Conservation (phyloP, 1,140 invertebrate genomes). For the Zaprionus taronus region DNA sequence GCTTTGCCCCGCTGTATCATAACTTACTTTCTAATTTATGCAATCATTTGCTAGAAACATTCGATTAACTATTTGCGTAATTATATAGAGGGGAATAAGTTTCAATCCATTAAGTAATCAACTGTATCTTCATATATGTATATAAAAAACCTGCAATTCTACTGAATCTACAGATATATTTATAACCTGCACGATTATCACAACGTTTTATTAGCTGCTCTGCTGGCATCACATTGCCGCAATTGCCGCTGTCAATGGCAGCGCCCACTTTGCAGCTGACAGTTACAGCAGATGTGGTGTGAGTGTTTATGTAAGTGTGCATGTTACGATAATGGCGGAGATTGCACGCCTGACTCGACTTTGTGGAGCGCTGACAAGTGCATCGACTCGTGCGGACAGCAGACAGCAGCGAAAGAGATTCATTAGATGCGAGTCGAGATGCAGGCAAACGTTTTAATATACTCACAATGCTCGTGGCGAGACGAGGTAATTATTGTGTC, state of each 20-base stretch:
- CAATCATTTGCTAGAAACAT: too few relatives aligned
- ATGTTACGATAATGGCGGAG: conserved; percentile 51
- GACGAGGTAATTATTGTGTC: conserved; percentile 9
- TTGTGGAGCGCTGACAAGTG: conserved; percentile 22
- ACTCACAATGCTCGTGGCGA: conserved; percentile 39
- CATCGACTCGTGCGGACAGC: conserved; percentile 31
- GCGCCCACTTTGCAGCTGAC: conserved; percentile 45
- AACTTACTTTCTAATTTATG: too few relatives aligned
- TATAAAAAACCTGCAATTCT: not conserved
- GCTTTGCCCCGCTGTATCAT: too few relatives aligned
- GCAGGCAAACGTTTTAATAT: conserved; percentile 61
- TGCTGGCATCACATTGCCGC: conserved; percentile 46
- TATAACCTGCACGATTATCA: not conserved
- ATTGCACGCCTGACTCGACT: conserved; percentile 19
- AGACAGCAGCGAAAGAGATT: conserved; percentile 58
- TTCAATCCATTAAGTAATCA: too few relatives aligned
- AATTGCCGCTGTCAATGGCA: conserved; percentile 36
- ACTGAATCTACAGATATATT: not conserved
- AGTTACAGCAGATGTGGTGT: conserved; percentile 36
- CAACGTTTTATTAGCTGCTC: not conserved
- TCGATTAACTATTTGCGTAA: too few relatives aligned
- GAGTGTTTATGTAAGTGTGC: not conserved
- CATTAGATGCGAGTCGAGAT: conserved; percentile 40
- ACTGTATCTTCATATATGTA: too few relatives aligned
- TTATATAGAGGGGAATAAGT: too few relatives aligned